phyloP scores from a whole-genome alignment of 2,113 vertebrate genomes.

The Apus apus region DNA sequence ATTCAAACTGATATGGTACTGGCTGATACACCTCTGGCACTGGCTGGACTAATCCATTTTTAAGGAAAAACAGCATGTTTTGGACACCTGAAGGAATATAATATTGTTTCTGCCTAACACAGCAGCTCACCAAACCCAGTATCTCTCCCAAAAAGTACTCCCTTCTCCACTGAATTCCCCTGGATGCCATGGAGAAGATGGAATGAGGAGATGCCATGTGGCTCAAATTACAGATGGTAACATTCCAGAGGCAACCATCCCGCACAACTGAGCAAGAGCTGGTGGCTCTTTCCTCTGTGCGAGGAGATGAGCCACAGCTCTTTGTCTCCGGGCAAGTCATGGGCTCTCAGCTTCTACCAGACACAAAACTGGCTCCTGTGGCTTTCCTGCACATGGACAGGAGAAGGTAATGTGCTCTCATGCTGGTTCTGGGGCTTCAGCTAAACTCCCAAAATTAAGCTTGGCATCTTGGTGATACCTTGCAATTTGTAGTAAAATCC shows the following conservation, averaged over 20 bases:
- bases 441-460: neutral
- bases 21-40: neutral
- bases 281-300: fast-evolving
- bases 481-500: neutral
- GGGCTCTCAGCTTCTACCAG: neutral
- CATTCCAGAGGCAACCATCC: fast-evolving
- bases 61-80: neutral
- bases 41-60: neutral
- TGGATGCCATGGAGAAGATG: fast-evolving
- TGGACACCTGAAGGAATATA: neutral
- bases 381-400: neutral
- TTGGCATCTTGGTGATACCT: neutral
- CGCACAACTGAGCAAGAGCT: neutral
- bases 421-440: neutral
- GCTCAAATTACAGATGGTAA: neutral
- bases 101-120: neutral
- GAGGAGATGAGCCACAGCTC: neutral
- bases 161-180: neutral
- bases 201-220: neutral
- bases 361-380: fast-evolving
- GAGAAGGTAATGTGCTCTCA: neutral
- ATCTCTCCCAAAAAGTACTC: neutral
- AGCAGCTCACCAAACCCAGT: neutral
- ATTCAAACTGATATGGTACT: neutral
- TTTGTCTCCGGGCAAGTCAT: neutral